These are phyloP conservation scores for Esox niger DNA, from an alignment of 2,113 vertebrate genomes.

Conservation along the genomic window DNA sequence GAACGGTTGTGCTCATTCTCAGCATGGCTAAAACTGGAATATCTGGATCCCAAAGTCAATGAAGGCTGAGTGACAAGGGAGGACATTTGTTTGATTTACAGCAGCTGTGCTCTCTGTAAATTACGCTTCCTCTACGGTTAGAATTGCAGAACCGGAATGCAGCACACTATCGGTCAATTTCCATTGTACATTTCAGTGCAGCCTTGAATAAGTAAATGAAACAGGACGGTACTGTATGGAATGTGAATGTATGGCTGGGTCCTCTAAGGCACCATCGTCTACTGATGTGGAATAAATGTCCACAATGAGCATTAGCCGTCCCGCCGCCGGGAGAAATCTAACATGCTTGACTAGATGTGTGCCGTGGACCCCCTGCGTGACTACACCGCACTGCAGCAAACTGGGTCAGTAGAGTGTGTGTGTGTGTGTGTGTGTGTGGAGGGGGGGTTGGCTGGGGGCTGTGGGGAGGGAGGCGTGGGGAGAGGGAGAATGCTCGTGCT, in stretches of 20 bases:
- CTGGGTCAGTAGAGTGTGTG: slow-evolving; percentile 43
- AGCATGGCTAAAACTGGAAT: neutral
- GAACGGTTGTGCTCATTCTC: no score
- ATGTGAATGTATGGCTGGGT: no score
- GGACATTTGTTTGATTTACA: neutral
- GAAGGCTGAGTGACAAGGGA: neutral
- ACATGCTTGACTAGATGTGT: slow-evolving; percentile 31
- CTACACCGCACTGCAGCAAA: slow-evolving; percentile 25
- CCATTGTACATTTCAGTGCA: no score
- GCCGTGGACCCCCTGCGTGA: slow-evolving; percentile 14
- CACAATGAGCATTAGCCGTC: neutral
- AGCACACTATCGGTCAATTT: no score
- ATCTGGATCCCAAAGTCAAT: neutral
- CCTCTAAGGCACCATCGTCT: no score
- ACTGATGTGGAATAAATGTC: slow-evolving; percentile 1
- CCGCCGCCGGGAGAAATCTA: neutral
- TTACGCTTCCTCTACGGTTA: no score
- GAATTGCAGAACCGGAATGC: no score
- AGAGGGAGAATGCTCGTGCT: neutral
- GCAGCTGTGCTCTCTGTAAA: neutral
- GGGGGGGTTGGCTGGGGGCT: neutral
- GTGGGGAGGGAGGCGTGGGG: neutral
- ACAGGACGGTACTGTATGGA: no score
- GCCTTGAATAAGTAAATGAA: no score
- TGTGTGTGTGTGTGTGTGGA: neutral